Conservation (phyloP, 2,797 vertebrate genomes). For the Acipenser transmontanus region DNA sequence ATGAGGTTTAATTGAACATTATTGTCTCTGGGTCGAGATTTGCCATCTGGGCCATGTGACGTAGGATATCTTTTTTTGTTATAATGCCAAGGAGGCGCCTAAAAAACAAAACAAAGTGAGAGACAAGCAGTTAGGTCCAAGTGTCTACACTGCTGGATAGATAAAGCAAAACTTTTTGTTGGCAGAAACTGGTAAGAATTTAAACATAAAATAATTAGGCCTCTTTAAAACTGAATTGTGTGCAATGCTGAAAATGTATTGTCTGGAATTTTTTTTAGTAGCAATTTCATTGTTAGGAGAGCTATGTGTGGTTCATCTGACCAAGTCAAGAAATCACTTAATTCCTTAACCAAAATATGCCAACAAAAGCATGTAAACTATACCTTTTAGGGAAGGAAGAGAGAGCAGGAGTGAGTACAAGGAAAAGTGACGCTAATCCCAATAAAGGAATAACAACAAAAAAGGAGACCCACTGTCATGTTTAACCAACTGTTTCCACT, state of each 20-base stretch:
- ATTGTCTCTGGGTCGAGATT: slow-evolving; percentile 95
- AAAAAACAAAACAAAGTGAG: slow-evolving; percentile 41
- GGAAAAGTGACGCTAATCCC: slow-evolving; percentile 18
- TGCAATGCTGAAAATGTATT: too few species aligned
- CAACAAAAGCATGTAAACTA: slow-evolving; percentile 45
- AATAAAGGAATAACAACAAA: slow-evolving; percentile 10
- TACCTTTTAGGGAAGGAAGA: slow-evolving; percentile 31
- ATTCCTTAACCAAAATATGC: slow-evolving; percentile 43
- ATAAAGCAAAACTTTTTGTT: slow-evolving; percentile 6
- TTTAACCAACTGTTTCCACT: too few species aligned
- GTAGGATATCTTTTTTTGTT: slow-evolving; percentile 99
- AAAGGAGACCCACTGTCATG: too few species aligned
- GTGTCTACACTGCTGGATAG: not conserved
- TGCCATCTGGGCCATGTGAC: slow-evolving; percentile 99
- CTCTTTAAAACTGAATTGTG: too few species aligned
- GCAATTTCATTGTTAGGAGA: too few species aligned
- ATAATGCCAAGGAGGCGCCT: slow-evolving; percentile 98
- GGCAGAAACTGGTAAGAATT: slow-evolving; percentile 12
- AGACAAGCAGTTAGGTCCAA: slow-evolving; percentile 1
- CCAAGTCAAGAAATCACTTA: not conserved
- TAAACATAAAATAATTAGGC: too few species aligned
- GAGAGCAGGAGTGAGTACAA: slow-evolving; percentile 24
- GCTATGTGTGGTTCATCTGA: too few species aligned
- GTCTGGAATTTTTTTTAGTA: too few species aligned
- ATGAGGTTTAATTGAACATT: slow-evolving; percentile 93